Conservation (phyloP, 2,797 vertebrate species). For the Melanotaenia nigrans region DNA sequence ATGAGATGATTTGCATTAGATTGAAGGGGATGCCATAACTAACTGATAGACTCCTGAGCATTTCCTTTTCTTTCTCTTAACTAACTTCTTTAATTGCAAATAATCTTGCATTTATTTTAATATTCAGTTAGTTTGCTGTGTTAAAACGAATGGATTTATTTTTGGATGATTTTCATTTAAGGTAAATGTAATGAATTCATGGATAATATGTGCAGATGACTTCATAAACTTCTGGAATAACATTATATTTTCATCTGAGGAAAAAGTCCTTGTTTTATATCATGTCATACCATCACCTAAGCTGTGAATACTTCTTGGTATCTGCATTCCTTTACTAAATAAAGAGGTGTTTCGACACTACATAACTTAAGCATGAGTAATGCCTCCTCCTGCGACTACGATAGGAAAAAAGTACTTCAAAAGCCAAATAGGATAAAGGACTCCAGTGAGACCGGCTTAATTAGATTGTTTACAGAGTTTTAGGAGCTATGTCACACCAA, state of each 20-base stretch:
- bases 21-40: not conserved
- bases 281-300: not conserved
- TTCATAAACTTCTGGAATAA: not conserved
- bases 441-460: conserved; percentile 55
- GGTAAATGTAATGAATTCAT: not conserved
- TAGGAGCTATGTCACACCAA: conserved; percentile 40
- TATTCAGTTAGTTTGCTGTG: too few species aligned
- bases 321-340: not conserved
- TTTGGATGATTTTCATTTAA: not conserved
- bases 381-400: conserved; percentile 30
- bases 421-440: conserved; percentile 39
- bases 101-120: not conserved
- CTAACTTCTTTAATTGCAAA: not conserved
- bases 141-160: too few species aligned
- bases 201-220: not conserved
- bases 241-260: too few species aligned
- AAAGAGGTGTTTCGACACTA: fast-evolving
- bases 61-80: not conserved
- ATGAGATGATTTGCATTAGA: not conserved
- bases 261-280: not conserved
- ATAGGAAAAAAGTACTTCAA: conserved; percentile 11
- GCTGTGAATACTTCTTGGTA: not conserved
- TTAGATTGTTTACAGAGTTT: conserved; percentile 62
- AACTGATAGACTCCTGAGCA: not conserved
- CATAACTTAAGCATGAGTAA: conserved; percentile 49